Conservation (phyloP, 2,113 vertebrate species). For the Puffinus mauretanicus region DNA sequence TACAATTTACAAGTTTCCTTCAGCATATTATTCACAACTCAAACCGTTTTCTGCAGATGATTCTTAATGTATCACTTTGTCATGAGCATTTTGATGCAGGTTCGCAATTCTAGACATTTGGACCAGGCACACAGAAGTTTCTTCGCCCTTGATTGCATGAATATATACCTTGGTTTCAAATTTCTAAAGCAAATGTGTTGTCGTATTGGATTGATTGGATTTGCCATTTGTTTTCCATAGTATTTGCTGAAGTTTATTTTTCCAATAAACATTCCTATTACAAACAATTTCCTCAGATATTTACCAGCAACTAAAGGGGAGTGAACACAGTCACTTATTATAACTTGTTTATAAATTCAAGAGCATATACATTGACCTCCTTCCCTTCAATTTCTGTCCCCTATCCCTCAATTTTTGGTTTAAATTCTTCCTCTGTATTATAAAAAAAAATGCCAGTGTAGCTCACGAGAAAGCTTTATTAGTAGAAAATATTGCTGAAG, state of each 20-base stretch:
- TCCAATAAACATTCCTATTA: background rate
- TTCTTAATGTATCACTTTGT: background rate
- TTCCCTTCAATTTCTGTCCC: background rate
- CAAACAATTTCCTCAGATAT: background rate
- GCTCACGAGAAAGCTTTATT: background rate
- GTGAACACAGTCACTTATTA: background rate
- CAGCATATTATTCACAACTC: background rate
- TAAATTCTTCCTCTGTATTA: background rate
- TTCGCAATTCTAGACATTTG: background rate
- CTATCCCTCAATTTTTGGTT: background rate
- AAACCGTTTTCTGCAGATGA: background rate
- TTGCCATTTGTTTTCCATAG: constrained; percentile 1
- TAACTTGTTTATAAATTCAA: background rate
- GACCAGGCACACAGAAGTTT: background rate
- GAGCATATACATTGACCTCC: background rate
- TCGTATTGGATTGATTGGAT: background rate
- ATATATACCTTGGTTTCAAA: background rate
- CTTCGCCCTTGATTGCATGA: background rate
- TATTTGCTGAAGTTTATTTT: constrained; percentile 20
- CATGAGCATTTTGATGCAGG: background rate
- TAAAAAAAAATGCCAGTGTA: background rate
- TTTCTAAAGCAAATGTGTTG: background rate
- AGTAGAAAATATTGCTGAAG: background rate
- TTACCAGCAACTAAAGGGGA: background rate
- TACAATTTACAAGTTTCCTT: background rate